Conservation (phyloP, 1,140 invertebrate genomes). For the Brachionus rotundiformis region DNA sequence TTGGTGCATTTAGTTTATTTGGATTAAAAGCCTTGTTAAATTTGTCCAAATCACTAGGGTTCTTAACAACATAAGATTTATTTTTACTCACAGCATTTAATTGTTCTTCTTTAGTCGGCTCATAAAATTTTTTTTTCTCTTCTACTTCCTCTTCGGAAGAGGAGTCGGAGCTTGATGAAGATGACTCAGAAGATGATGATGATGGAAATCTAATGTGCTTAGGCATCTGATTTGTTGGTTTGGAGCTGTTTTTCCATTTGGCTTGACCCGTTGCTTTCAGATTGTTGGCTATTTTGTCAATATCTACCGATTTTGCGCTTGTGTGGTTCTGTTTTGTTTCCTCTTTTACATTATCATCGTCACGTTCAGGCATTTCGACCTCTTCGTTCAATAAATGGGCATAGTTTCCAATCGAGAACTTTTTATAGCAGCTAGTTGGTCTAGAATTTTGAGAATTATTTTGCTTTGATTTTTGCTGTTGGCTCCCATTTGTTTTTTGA, state of each 20-base stretch:
- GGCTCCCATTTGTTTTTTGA: not conserved
- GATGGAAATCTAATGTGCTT: conserved; percentile 25
- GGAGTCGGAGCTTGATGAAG: conserved; percentile 21
- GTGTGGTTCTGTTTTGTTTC: not conserved
- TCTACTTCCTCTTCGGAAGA: conserved; percentile 3
- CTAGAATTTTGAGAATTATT: not conserved
- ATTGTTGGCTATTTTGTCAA: conserved; percentile 15
- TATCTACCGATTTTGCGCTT: not conserved
- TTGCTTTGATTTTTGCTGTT: not conserved
- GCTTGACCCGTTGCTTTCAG: not conserved
- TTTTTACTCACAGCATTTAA: conserved; percentile 13
- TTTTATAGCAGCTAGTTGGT: conserved; percentile 19
- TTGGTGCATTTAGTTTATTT: conserved; percentile 35
- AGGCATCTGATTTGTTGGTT: conserved; percentile 34
- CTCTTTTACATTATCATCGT: not conserved
- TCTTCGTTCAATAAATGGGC: conserved; percentile 43
- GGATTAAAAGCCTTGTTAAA: conserved; percentile 9
- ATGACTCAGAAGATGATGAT: conserved; percentile 19
- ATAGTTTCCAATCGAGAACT: conserved; percentile 48
- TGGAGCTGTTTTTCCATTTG: conserved; percentile 38
- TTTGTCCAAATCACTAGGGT: conserved; percentile 15
- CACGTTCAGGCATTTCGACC: not conserved
- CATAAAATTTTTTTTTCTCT: not conserved
- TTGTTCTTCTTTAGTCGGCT: conserved; percentile 20
- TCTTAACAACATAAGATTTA: conserved; percentile 1